Evolutionary conservation across 2,888 invertebrate species (phyloP).

Genomic region (Philhelius pedissequus): DNA sequence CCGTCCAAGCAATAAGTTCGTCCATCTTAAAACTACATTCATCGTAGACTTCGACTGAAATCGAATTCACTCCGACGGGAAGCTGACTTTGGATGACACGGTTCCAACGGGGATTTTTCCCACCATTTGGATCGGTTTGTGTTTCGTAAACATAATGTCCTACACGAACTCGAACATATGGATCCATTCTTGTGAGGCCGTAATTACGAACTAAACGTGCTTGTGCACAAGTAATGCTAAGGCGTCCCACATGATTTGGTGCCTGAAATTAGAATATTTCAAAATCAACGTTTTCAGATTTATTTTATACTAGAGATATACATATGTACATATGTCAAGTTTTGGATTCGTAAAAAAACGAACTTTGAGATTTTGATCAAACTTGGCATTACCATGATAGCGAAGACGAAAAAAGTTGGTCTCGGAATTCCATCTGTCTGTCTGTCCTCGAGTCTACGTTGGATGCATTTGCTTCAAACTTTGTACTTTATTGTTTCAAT

Average conservation of each 20-base stretch:
- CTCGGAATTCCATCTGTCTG: too few species aligned
- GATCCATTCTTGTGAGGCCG: constrained; percentile 97
- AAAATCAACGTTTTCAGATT: background rate
- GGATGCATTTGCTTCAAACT: too few species aligned
- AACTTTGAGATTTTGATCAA: too few species aligned
- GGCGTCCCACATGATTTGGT: constrained; percentile 81
- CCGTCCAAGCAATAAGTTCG: constrained; percentile 96
- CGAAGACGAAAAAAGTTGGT: too few species aligned
- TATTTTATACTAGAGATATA: too few species aligned
- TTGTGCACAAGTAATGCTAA: constrained; percentile 92
- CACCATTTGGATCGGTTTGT: constrained; percentile 95
- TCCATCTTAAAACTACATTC: constrained; percentile 98
- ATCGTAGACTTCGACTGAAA: constrained; percentile 97
- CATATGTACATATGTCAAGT: too few species aligned
- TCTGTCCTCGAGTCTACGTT: too few species aligned
- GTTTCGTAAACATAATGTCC: constrained; percentile 98
- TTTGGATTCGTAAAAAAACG: too few species aligned
- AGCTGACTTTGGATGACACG: constrained; percentile 90
- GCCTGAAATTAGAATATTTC: constrained; percentile 60
- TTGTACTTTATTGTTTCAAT: too few species aligned
- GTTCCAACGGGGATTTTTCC: constrained; percentile 97
- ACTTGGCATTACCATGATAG: too few species aligned
- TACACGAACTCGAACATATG: constrained; percentile 94
- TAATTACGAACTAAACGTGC: constrained; percentile 96
- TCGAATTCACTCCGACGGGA: constrained; percentile 91